Conservation (phyloP, 2,113 vertebrate genomes). For the Alligator mississippiensis region DNA sequence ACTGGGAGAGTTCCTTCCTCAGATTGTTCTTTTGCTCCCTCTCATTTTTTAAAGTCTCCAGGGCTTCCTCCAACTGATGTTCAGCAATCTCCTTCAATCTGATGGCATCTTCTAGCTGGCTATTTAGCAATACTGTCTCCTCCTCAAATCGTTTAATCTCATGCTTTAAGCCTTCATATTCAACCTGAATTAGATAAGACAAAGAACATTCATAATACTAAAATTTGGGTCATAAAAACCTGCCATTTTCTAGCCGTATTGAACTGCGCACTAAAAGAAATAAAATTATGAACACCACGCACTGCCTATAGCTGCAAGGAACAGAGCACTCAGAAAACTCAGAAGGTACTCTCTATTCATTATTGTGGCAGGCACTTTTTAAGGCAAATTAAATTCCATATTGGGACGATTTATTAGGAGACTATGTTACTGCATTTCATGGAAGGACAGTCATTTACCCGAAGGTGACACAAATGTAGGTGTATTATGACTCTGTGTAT, state of each 20-base stretch:
- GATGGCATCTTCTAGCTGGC: slow-evolving; percentile 95
- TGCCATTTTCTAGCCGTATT: slow-evolving; percentile 57
- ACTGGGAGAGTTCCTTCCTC: slow-evolving; percentile 94
- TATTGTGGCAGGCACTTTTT: background rate
- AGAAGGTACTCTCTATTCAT: background rate
- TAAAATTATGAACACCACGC: background rate
- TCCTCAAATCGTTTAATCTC: slow-evolving; percentile 98
- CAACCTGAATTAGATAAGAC: slow-evolving; percentile 88
- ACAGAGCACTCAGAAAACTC: background rate
- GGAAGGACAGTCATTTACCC: background rate
- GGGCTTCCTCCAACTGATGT: slow-evolving; percentile 93
- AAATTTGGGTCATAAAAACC: slow-evolving; percentile 77
- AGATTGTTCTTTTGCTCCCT: slow-evolving; percentile 96
- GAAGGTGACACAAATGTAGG: background rate
- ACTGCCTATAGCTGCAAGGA: background rate
- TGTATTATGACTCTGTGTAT: background rate
- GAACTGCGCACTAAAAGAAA: slow-evolving; percentile 24
- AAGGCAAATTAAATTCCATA: background rate
- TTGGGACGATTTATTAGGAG: background rate
- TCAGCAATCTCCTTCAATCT: slow-evolving; percentile 95
- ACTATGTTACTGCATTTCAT: background rate
- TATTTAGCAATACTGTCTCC: slow-evolving; percentile 95
- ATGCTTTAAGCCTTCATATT: slow-evolving; percentile 98
- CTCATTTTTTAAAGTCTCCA: slow-evolving; percentile 94
- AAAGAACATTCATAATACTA: slow-evolving; percentile 82